phyloP scores from a whole-genome alignment of 2,888 invertebrate species.

The Euclidia mi region DNA sequence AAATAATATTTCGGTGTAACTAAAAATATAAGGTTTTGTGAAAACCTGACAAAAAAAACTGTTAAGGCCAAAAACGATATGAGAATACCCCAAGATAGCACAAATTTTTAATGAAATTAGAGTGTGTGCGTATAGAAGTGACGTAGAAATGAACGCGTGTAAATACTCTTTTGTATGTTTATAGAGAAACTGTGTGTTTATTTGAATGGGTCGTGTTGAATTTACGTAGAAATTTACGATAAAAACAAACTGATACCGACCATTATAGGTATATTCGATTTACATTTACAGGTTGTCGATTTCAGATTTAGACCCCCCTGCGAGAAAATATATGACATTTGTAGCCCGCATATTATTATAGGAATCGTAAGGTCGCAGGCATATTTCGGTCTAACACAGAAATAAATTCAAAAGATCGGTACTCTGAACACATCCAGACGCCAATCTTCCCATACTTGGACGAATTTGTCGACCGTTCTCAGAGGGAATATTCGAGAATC shows the following conservation, averaged over 20 bases:
- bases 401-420: too few relatives aligned
- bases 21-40: slow-evolving; percentile 59
- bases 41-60: slow-evolving; percentile 62
- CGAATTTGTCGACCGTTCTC: too few relatives aligned
- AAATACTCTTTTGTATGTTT: slow-evolving; percentile 56
- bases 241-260: not conserved
- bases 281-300: too few relatives aligned
- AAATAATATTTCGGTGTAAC: slow-evolving; percentile 41
- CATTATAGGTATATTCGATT: not conserved
- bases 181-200: slow-evolving; percentile 27
- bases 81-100: slow-evolving; percentile 73
- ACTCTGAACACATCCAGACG: too few relatives aligned
- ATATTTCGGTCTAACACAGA: too few relatives aligned
- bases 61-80: slow-evolving; percentile 69
- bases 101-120: slow-evolving; percentile 67
- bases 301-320: too few relatives aligned
- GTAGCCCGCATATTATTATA: too few relatives aligned
- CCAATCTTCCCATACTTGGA: too few relatives aligned
- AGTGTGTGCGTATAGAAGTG: slow-evolving; percentile 59
- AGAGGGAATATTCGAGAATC: too few relatives aligned
- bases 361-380: too few relatives aligned
- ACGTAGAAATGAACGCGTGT: slow-evolving; percentile 46
- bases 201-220: slow-evolving; percentile 25
- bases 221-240: slow-evolving; percentile 20
- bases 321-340: too few relatives aligned